A percentile compares a stretch with the other conserved stretches of the same genome.
phyloP scores from a whole-genome alignment of 2,888 invertebrate species.

The Hemaris fuciformis region DNA sequence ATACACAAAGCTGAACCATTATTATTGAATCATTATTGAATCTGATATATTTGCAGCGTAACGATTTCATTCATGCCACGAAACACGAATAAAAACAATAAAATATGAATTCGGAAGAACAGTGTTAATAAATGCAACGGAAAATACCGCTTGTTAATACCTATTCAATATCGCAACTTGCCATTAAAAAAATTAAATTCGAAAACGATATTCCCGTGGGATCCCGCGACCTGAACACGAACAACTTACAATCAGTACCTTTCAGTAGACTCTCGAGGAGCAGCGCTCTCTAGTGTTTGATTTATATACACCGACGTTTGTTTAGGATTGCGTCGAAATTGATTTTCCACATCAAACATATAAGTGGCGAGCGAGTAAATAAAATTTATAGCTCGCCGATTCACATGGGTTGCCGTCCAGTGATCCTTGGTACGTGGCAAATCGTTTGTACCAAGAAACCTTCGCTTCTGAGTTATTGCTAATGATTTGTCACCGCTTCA shows the following conservation, averaged over 20 bases:
- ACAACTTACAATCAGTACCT: background rate
- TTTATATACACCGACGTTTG: constrained; percentile 14
- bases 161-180: background rate
- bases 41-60: background rate
- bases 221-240: background rate
- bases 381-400: constrained; percentile 8
- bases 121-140: background rate
- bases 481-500: constrained; percentile 6
- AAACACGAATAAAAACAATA: background rate
- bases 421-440: background rate
- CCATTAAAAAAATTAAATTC: background rate
- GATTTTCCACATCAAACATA: constrained; percentile 3
- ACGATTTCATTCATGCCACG: background rate
- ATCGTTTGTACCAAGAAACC: background rate
- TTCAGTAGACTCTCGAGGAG: background rate
- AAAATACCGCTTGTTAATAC: background rate
- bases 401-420: background rate
- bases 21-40: background rate
- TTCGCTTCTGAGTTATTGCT: background rate
- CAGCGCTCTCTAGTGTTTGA: background rate
- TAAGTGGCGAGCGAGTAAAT: background rate
- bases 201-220: background rate
- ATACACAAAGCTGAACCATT: background rate
- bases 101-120: background rate
- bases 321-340: constrained; percentile 12